A percentile compares a stretch with the other conserved stretches of the same genome.
Conservation (phyloP, 2,113 vertebrate genomes). For the Fregata magnificens region DNA sequence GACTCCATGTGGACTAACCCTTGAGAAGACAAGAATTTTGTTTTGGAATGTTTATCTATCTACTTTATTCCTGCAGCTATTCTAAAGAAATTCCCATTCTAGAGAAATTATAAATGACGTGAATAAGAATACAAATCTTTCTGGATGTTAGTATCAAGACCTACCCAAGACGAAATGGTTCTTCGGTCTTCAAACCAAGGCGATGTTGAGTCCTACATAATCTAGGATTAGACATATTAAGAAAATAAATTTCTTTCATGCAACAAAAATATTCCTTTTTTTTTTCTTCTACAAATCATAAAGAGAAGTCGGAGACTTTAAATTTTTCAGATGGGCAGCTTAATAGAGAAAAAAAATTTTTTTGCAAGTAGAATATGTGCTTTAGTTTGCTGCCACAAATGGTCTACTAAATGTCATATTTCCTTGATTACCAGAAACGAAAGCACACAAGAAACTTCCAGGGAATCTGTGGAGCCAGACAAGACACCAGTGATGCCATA, state of each 20-base stretch:
- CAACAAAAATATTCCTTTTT: background rate
- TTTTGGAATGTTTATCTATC: background rate
- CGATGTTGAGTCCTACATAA: background rate
- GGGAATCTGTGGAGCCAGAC: background rate
- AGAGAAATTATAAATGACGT: background rate
- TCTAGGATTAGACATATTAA: background rate
- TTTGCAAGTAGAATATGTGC: background rate
- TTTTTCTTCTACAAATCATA: background rate
- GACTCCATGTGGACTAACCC: background rate
- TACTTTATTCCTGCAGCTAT: background rate
- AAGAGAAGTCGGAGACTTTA: background rate
- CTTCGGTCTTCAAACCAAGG: background rate
- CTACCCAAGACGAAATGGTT: background rate
- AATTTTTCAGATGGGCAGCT: background rate
- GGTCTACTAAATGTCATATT: background rate
- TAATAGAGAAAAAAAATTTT: background rate
- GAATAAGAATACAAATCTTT: background rate
- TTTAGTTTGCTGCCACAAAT: background rate
- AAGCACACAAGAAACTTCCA: background rate
- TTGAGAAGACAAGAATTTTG: background rate
- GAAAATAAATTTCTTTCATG: background rate
- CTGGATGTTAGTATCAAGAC: background rate
- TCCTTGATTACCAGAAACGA: background rate
- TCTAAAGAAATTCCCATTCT: background rate
- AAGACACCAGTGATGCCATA: background rate